Percentiles rank a stretch among this genome's conserved stretches.
phyloP scores from a whole-genome alignment of 2,888 invertebrate species.

The Ichneumon xanthorius region DNA sequence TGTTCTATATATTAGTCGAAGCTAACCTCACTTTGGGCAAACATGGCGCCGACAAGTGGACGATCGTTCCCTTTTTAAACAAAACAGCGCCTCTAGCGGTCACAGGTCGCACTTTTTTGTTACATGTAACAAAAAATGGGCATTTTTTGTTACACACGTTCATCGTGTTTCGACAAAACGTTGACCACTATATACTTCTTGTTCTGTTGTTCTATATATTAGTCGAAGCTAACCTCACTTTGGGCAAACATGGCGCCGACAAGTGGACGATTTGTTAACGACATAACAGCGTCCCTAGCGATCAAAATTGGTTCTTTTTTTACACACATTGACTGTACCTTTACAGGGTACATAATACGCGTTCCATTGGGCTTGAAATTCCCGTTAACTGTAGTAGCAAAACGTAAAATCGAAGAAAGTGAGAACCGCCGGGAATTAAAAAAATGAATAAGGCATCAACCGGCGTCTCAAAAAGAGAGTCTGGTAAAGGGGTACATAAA shows the following conservation, averaged over 20 bases:
- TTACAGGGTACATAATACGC: neutral
- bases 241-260: too few relatives aligned
- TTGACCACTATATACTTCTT: too few relatives aligned
- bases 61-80: neutral
- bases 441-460: neutral
- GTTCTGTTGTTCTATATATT: too few relatives aligned
- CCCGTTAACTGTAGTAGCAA: neutral
- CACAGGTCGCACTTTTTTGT: neutral
- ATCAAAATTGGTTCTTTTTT: too few relatives aligned
- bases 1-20: too few relatives aligned
- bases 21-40: too few relatives aligned
- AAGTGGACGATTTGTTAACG: neutral
- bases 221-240: too few relatives aligned
- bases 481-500: neutral
- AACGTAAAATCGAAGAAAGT: slow-evolving; percentile 6
- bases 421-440: neutral
- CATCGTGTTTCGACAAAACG: too few relatives aligned
- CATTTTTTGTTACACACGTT: too few relatives aligned
- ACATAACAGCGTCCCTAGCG: too few relatives aligned
- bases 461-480: neutral
- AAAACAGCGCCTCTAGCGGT: neutral
- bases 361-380: neutral
- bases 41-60: neutral
- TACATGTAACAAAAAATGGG: too few relatives aligned
- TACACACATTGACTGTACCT: neutral